Conservation (phyloP, 2,113 vertebrate species). For the Seriola quinqueradiata region DNA sequence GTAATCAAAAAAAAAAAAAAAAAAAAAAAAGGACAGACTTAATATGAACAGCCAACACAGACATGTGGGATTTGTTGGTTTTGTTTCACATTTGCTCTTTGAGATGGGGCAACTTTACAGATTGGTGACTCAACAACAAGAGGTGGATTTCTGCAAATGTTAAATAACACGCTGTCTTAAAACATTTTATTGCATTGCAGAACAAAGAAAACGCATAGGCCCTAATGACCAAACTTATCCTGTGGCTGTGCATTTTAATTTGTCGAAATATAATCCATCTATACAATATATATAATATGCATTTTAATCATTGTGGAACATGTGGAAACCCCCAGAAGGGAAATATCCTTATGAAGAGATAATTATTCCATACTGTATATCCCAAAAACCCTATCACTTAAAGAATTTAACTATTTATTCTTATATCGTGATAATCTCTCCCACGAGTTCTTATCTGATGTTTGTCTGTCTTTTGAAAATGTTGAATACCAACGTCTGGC, state of each 20-base stretch:
- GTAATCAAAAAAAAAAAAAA: background rate
- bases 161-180: background rate
- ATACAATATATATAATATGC: too few relatives aligned
- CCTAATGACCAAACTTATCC: too few relatives aligned
- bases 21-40: background rate
- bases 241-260: background rate
- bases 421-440: background rate
- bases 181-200: too few relatives aligned
- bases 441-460: background rate
- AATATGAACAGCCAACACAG: background rate
- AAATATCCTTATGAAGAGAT: background rate
- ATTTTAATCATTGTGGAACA: background rate
- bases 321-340: background rate
- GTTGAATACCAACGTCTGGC: background rate
- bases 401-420: background rate
- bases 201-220: too few relatives aligned
- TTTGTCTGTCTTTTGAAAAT: background rate
- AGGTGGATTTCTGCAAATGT: background rate
- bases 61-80: background rate
- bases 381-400: background rate
- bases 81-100: background rate
- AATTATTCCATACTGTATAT: background rate
- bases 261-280: background rate
- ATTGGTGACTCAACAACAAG: background rate
- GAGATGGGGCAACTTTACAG: background rate